These are phyloP conservation scores for Himalopsyche anomala DNA, from an alignment of 2,888 invertebrate species.

Conservation along the genomic window DNA sequence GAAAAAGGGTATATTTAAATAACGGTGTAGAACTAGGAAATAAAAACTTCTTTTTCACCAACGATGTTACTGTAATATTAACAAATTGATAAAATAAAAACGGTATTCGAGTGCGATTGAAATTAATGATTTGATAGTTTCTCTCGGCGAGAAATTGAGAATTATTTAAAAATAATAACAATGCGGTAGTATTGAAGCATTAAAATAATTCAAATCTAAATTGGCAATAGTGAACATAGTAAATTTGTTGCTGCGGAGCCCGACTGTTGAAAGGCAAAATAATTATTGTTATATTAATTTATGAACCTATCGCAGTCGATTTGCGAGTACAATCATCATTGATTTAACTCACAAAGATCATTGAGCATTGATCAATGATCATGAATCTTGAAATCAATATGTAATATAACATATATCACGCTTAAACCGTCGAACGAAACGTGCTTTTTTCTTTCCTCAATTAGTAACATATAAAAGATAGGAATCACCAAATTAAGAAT, in stretches of 20 bases:
- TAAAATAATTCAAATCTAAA: background rate
- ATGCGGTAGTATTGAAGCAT: conserved; percentile 14
- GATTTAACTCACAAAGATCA: background rate
- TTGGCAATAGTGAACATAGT: background rate
- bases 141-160: conserved; percentile 1
- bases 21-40: too few relatives aligned
- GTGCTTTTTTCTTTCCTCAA: too few relatives aligned
- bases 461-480: too few relatives aligned
- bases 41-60: too few relatives aligned
- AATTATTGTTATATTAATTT: conserved; percentile 4
- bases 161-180: background rate
- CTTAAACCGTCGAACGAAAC: too few relatives aligned
- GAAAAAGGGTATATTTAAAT: too few relatives aligned
- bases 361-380: conserved; percentile 16
- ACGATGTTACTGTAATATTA: too few relatives aligned
- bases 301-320: background rate
- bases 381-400: background rate
- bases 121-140: background rate
- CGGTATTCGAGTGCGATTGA: background rate
- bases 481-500: too few relatives aligned
- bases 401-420: too few relatives aligned
- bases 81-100: background rate
- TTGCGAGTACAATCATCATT: background rate
- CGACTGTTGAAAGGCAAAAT: background rate
- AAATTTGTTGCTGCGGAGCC: background rate